Evolutionary conservation across 2,113 vertebrate species (phyloP), one percentile per base, ranked within the genome.

Genomic region (Lipophrys pholis): DNA sequence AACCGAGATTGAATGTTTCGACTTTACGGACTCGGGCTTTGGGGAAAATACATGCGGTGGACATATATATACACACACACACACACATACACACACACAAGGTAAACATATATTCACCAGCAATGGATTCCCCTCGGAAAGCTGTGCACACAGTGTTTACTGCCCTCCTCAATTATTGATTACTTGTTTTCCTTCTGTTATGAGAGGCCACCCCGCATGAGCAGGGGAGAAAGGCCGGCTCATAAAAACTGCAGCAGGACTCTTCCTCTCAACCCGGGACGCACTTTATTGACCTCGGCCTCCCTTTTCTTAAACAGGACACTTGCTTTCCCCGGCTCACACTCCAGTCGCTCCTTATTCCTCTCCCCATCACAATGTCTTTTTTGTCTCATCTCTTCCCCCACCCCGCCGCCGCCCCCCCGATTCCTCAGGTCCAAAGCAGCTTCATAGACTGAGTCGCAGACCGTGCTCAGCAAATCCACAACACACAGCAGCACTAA

Each of bases 101-200:
- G 45, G 39, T 56, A 72, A 57, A 72, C 60, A 62, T 71, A 69
- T 45, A 77, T 60, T 72, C 65, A 43, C 51, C 50, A 73, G 67
- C 51, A 77, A 74, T 77, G 61, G 78, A 73, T 68, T 78, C 51
- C 69, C 88, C 73, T 62, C 7, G 10, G 80, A 81, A 82, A 81
- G 30, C 73, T 72, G 80, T 83, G 76, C 78, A 84, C 83, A 81
- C 60, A 64, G 73, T 85, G 80, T 90, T 90, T 91, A 87, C 90
- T 79, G 69, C 80, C 59, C 81, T 56, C 71, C 45, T 91, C 87
- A 78, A 89, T 89, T 89, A 91, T 90, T 91, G 87, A 92, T 89
- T 69, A 42, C 79, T 89, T 92, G 83, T 89, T 91, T 87, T 88
- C 64, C 62, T 88, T 81, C 72, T 77, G 85, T 82, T 89, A 89